Base-by-base conservation (phyloP, 53 echinoderm and acorn worm genomes). In the Holothuria leucospilota region DNA sequence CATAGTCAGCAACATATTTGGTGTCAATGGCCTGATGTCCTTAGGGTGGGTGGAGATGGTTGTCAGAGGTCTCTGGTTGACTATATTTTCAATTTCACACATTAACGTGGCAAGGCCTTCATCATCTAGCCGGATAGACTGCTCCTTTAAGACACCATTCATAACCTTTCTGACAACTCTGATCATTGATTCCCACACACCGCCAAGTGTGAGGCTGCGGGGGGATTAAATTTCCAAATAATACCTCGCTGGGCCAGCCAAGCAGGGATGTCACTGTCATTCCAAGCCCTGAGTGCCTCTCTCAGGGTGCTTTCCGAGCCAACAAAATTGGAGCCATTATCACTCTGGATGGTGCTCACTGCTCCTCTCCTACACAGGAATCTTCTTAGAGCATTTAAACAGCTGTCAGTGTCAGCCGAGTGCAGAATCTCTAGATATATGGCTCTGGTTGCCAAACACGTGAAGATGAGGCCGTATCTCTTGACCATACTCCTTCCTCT, bases 261-360 rank as follows among this genome's bases (percentile, higher is more conserved):
- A 39, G 85, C 53, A 46, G 64, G 29, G 10, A 86, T 29, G 27
- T 51, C 15, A 5, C 70, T 60, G 46, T 81, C 75, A 25, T 90
- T 86, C 90, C 86, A 90, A 14, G 39, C 38, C 20, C 71, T 24
- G 4, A 90, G 60, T n/a, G 56, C 86, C 14, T 21, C n/a, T 81
- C 81, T 86, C 23, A 90, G 72, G 15, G 66, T 78, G 40, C 71
- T 79, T 25, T 90, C 90, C n/a, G 86, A 79, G 21, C 90, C 86
- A 16, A 89, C 89, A 18, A 90, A 63, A 81, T 90, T 90, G 29
- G 86, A 79, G 4, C 90, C 86, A 86, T 90, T 90, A 29, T 86
- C 90, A n/a, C 80, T 86, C 40, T 73, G 65, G 2, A 90, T 80
- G 40, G 58, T 62, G 15, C 28, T 69, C 8, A 81, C 64, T 27